Percentiles rank a stretch among this genome's conserved stretches.
phyloP scores from a whole-genome alignment of 2,888 invertebrate genomes.

The Netelia fuscicornis region DNA sequence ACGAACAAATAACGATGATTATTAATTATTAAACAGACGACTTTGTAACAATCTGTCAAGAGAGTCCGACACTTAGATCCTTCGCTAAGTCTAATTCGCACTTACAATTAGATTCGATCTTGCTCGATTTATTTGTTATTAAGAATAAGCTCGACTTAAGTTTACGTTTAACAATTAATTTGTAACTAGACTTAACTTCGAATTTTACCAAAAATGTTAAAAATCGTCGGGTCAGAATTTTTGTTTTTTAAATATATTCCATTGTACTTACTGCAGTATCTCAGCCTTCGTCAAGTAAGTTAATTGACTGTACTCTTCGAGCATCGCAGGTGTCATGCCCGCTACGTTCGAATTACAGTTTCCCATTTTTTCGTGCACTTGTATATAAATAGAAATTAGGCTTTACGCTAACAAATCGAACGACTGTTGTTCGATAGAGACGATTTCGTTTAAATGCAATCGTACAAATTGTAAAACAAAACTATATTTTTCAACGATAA shows the following conservation, averaged over 20 bases:
- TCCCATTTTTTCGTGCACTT: constrained; percentile 84
- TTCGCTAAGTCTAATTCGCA: too few species aligned
- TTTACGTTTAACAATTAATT: too few species aligned
- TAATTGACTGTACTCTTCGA: constrained; percentile 87
- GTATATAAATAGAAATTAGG: constrained; percentile 56
- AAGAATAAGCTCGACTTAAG: too few species aligned
- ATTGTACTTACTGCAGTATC: constrained; percentile 87
- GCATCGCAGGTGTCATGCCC: constrained; percentile 86
- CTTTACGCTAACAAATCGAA: constrained; percentile 41
- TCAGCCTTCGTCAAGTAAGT: constrained; percentile 88
- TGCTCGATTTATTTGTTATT: too few species aligned
- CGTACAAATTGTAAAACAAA: too few species aligned
- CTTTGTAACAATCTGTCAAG: too few species aligned
- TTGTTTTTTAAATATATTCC: constrained; percentile 1
- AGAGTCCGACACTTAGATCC: too few species aligned
- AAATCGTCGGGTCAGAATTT: too few species aligned
- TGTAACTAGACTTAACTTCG: too few species aligned
- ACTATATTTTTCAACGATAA: too few species aligned
- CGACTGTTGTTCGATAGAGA: constrained; percentile 25
- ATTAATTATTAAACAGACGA: neutral
- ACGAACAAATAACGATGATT: neutral
- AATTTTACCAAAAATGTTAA: too few species aligned
- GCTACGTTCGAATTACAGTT: constrained; percentile 84
- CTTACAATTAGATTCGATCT: too few species aligned
- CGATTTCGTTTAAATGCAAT: neutral